Evolutionary conservation across 1,140 invertebrate species (phyloP).

Genomic region (Acromyrmex echinatior): DNA sequence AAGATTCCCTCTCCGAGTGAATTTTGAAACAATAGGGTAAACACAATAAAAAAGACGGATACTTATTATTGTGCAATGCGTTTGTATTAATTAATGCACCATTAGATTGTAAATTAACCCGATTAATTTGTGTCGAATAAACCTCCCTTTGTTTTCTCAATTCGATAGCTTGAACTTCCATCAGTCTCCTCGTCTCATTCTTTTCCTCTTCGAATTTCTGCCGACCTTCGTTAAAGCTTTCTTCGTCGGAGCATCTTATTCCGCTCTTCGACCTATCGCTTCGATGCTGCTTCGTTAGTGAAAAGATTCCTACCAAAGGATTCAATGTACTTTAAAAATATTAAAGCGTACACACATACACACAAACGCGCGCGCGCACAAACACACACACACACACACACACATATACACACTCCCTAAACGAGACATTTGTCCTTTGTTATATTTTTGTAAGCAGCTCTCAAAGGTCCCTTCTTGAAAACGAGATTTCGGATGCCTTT

Average conservation of each 20-base stretch:
- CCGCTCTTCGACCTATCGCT: conserved; percentile 63
- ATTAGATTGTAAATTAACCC: conserved; percentile 68
- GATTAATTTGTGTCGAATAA: conserved; percentile 69
- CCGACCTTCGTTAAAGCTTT: conserved; percentile 37
- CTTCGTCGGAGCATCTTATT: conserved; percentile 61
- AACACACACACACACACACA: too few species aligned
- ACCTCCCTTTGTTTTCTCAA: conserved; percentile 62
- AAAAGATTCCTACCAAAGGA: conserved; percentile 67
- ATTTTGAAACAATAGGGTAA: conserved; percentile 34
- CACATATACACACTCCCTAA: conserved; percentile 13
- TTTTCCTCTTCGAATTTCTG: conserved; percentile 29
- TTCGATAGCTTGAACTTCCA: conserved; percentile 57
- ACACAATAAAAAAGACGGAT: conserved; percentile 16
- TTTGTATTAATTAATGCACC: conserved; percentile 33
- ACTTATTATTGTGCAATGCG: conserved; percentile 27
- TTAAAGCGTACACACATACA: conserved; percentile 48
- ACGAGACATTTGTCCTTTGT: conserved; percentile 65
- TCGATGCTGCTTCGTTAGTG: conserved; percentile 74
- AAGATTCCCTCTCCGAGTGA: conserved; percentile 11
- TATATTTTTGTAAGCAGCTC: conserved; percentile 66
- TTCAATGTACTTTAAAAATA: conserved; percentile 74
- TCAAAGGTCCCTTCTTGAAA: conserved; percentile 17
- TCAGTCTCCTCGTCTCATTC: conserved; percentile 45
- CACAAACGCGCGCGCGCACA: too few species aligned
- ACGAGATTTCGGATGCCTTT: conserved; percentile 17